Conservation (phyloP, 2,113 vertebrate genomes). For the Clupea harengus region DNA sequence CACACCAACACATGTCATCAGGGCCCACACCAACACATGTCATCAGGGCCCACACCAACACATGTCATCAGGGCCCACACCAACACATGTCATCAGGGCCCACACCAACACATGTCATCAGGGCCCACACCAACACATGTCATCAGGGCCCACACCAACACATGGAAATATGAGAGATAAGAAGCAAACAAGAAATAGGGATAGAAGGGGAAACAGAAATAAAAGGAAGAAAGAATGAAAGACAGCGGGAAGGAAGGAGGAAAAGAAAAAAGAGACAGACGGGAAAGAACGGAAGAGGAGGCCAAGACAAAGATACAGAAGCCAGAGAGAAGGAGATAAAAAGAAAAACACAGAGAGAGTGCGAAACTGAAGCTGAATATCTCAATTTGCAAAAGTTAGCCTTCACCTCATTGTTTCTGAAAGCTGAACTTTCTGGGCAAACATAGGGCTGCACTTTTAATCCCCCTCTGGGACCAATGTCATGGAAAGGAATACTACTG, state of each 20-base stretch:
- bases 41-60: no score
- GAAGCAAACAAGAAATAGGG: background rate
- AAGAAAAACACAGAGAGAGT: constrained; percentile 16
- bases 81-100: no score
- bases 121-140: no score
- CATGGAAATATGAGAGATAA: no score
- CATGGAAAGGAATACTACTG: constrained; percentile 63
- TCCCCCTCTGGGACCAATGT: constrained; percentile 60
- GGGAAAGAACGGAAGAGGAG: background rate
- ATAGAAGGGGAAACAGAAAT: background rate
- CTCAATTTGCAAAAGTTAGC: constrained; percentile 54
- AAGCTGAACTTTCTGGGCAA: constrained; percentile 63
- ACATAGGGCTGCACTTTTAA: constrained; percentile 52
- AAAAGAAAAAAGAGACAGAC: background rate
- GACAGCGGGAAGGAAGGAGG: background rate
- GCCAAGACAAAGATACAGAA: constrained; percentile 1
- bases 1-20: no score
- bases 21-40: no score
- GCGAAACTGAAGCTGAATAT: constrained; percentile 39
- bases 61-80: no score
- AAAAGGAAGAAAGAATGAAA: background rate
- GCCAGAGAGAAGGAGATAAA: background rate
- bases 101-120: no score
- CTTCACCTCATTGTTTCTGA: constrained; percentile 61
- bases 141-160: no score